Base-by-base conservation (phyloP, 2,888 invertebrate species). In the Drosophila recens region DNA sequence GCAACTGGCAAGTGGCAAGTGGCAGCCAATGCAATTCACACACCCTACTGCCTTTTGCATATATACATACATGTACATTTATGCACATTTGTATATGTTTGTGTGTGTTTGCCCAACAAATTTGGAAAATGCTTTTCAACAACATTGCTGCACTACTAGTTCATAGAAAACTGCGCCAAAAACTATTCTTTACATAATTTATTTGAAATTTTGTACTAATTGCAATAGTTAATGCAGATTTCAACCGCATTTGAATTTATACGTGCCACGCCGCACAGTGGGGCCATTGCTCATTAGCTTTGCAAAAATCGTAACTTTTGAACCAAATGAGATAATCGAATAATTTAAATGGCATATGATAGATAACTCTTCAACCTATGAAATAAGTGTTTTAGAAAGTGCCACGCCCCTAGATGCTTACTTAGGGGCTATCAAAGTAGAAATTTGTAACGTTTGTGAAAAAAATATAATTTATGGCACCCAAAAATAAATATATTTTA, bases 211-310 rank as follows among this genome's bases (percentile, higher is more conserved):
- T 75, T 72, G 87, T 71, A 88, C 86, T 86, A 86, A 86, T 86
- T 86, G 86, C 90, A 80, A 88, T 88, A 90, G 90, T 90, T 86
- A 90, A 86, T 86, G 88, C 86, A 86, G 86, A 86, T 90, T 90
- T 88, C 75, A 74, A 86, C 88, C 86, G 69, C 88, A 90, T 90
- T 82, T 73, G 79, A 85, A 85, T 85, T 70, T 83, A 72, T 74
- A 82, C 88, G 88, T 79, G 82, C 73, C 70, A 45, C 64, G 20
- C 1, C 20, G 20, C 20, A 20, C 20, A 20, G 20, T 20, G 20
- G 20, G 20, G 20, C 20, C 20, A 2, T 20, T 20, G 20, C 20
- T 20, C 20, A 20, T n/a, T n/a, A n/a, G n/a, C n/a, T n/a, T n/a
- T n/a, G n/a, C n/a, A n/a, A n/a, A n/a, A n/a, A n/a, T n/a, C n/a